Evolutionary conservation across 2,797 vertebrate species (phyloP).

Genomic region (Gastrophryne carolinensis): DNA sequence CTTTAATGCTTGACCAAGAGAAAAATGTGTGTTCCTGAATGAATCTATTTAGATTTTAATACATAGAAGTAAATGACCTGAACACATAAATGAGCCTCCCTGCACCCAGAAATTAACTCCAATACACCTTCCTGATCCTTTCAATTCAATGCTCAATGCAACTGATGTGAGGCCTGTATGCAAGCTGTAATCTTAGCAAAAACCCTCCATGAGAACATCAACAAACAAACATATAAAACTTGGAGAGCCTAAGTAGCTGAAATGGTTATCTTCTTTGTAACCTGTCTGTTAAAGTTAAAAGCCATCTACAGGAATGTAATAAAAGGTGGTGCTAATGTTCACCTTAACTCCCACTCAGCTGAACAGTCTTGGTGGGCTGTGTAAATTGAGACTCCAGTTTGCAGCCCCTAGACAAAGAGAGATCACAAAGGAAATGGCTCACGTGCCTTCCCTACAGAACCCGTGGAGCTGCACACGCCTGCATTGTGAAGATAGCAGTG

Average conservation of each 20-base stretch:
- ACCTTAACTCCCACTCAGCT: too few relatives aligned
- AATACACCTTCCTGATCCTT: slow-evolving; percentile 12
- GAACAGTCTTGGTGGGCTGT: too few relatives aligned
- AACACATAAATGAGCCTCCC: slow-evolving; percentile 16
- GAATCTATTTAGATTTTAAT: slow-evolving; percentile 15
- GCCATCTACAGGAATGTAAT: too few relatives aligned
- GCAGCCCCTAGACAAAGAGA: too few relatives aligned
- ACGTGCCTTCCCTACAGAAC: too few relatives aligned
- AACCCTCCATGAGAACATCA: slow-evolving; percentile 32
- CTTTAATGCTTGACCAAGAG: slow-evolving; percentile 25
- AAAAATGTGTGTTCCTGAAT: background rate
- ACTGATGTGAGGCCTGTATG: slow-evolving; percentile 19
- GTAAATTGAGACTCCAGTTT: too few relatives aligned
- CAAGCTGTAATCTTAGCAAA: slow-evolving; percentile 22
- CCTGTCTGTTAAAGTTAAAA: too few relatives aligned
- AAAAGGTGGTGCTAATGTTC: too few relatives aligned
- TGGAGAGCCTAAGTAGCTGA: slow-evolving; percentile 16
- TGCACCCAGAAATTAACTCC: slow-evolving; percentile 10
- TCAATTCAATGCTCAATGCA: background rate
- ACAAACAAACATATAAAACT: background rate
- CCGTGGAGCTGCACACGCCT: too few relatives aligned
- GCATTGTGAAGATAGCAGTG: too few relatives aligned
- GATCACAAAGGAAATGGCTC: too few relatives aligned
- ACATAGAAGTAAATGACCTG: background rate
- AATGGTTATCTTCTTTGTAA: background rate